Evolutionary conservation across 2,797 vertebrate species (phyloP).

Genomic region (Parauchenoglanis ngamensis): DNA sequence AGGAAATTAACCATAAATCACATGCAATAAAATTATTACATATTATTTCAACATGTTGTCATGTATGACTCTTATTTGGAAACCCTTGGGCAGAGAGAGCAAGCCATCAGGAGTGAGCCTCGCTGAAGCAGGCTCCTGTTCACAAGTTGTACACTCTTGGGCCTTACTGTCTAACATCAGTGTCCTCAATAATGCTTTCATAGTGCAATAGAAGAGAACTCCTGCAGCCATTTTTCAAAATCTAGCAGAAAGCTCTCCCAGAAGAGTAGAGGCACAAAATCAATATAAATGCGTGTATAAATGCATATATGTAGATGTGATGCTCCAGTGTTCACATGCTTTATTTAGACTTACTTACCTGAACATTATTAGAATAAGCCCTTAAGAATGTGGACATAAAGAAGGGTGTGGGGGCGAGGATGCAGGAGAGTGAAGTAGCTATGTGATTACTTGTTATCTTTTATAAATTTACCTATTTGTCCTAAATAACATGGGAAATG

Average conservation of each 20-base stretch:
- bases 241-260: not conserved
- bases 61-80: conserved; percentile 4
- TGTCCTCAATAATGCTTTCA: not conserved
- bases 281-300: not conserved
- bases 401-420: not conserved
- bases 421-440: not conserved
- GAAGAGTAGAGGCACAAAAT: not conserved
- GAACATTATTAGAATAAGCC: not conserved
- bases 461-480: not conserved
- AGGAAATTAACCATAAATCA: not conserved
- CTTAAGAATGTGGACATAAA: not conserved
- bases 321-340: not conserved
- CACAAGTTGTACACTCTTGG: not conserved
- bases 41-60: not conserved
- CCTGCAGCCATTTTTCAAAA: not conserved
- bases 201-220: not conserved
- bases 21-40: not conserved
- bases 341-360: not conserved
- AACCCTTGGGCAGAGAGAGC: not conserved
- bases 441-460: not conserved
- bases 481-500: not conserved
- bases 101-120: not conserved
- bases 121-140: not conserved
- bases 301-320: not conserved
- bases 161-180: not conserved